Percentiles rank a stretch among this genome's conserved stretches.
phyloP scores from a whole-genome alignment of 2,888 invertebrate species.

The Nymphalis urticae region DNA sequence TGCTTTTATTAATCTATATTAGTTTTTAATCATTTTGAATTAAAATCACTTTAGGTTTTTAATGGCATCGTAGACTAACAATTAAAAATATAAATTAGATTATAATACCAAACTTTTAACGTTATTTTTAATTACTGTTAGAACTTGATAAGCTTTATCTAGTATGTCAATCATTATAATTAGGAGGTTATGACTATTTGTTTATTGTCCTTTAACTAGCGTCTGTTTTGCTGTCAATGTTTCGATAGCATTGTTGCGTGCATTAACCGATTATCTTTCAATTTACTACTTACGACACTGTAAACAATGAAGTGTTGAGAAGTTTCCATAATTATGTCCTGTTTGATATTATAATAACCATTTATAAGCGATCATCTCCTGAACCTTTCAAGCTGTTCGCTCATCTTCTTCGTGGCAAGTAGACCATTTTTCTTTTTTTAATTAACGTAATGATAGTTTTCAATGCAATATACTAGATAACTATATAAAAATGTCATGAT shows the following conservation, averaged over 20 bases:
- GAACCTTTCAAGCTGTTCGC: background rate
- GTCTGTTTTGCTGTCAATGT: background rate
- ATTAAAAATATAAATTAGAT: too few species aligned
- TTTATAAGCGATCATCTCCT: conserved; percentile 6
- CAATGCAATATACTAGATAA: background rate
- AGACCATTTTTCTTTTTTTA: background rate
- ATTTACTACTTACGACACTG: background rate
- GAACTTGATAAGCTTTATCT: too few species aligned
- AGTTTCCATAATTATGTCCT: background rate
- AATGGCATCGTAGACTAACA: too few species aligned
- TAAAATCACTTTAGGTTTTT: too few species aligned
- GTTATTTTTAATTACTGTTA: too few species aligned
- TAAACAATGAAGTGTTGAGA: conserved; percentile 2
- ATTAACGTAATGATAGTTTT: too few species aligned
- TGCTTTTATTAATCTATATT: too few species aligned
- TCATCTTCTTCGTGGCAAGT: conserved; percentile 13
- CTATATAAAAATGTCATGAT: background rate
- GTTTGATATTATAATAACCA: background rate
- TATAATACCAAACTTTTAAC: too few species aligned
- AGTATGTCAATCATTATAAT: too few species aligned
- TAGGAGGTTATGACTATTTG: too few species aligned
- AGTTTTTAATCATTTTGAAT: too few species aligned
- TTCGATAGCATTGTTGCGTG: background rate
- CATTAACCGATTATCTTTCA: background rate
- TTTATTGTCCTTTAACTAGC: too few species aligned